Conservation (phyloP, 1,140 invertebrate species). For the Mizuhopecten yessoensis region DNA sequence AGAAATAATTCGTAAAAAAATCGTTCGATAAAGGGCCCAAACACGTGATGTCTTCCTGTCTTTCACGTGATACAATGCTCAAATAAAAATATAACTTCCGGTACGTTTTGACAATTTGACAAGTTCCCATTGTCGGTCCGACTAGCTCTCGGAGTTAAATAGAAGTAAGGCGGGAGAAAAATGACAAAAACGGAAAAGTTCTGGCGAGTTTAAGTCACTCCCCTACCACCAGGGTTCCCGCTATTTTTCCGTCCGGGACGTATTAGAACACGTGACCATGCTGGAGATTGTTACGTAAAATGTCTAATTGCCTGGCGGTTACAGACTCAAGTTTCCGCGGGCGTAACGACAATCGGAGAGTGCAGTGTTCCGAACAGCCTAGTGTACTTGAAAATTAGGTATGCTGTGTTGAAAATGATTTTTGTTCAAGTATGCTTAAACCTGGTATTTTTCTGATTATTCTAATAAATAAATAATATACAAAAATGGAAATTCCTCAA, state of each 20-base stretch:
- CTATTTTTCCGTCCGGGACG: not conserved
- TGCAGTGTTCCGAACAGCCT: not conserved
- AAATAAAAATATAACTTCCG: slow-evolving; percentile 34
- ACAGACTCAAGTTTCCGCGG: slow-evolving; percentile 23
- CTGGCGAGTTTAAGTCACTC: not conserved
- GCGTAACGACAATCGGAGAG: not conserved
- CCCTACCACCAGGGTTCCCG: not conserved
- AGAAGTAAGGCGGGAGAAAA: not conserved
- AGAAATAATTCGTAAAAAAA: not conserved
- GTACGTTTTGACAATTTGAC: slow-evolving; percentile 6
- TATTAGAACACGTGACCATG: not conserved
- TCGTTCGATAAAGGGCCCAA: not conserved
- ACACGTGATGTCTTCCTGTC: slow-evolving; percentile 25
- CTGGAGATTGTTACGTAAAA: slow-evolving; percentile 15
- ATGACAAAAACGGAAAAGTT: slow-evolving; percentile 23
- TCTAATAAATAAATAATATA: too few relatives aligned
- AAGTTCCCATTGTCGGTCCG: not conserved
- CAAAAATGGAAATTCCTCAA: too few relatives aligned
- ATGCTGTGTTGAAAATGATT: not conserved
- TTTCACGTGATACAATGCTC: not conserved
- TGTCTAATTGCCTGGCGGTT: not conserved
- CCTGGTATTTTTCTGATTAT: not conserved
- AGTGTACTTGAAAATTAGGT: not conserved
- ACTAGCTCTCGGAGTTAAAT: not conserved
- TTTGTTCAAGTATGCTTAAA: not conserved